Base-by-base conservation (phyloP, 2,888 invertebrate genomes). In the Sylvicola fuscatus region DNA sequence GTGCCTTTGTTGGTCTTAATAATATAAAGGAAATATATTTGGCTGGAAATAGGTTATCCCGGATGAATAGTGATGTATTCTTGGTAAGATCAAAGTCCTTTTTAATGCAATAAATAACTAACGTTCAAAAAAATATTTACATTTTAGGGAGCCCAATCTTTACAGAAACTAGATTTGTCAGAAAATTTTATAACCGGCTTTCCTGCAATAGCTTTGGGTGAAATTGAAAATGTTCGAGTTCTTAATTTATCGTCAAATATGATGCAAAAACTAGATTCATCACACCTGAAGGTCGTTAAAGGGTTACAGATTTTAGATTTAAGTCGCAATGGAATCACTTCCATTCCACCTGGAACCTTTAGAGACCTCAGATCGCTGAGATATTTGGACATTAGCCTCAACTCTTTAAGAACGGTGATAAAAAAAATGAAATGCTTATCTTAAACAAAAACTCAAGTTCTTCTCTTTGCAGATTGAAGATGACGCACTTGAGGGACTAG, bases 161-260 rank as follows among this genome's bases (percentile, higher is more conserved):
- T 92, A 40, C 71, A 79, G 46, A 74, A 73, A 45, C 60, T 93
- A 43, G 84, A 89, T 53, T 61, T 93, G 16, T 82, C 86, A 0
- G 75, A 80, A 49, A 92, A 92, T 62, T 84, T 83, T 52, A 72
- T 90, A 37, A 64, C 66, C 2, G 79, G 80, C 51, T 81, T 86
- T 49, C 87, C 87, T 3, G 70, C 72, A 1, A 72, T 79, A 8
- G 78, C 84, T 0, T 53, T 87, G 32, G 74, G 76, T 49, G 65
- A 72, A 17, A 69, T 87, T 44, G 58, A 60, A 14, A 69, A 69
- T 37, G 57, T 90, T 14, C 73, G 72, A 49, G 71, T 74, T 41
- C 61, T 89, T 40, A 82, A 84, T 56, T 60, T 87, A 27, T 83
- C 83, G 11, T 79, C 83, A 42, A 89, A 89, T 59, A 70, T 84